Evolutionary conservation across 2,113 vertebrate genomes (phyloP).

Genomic region (Tychaedon coryphoeus): DNA sequence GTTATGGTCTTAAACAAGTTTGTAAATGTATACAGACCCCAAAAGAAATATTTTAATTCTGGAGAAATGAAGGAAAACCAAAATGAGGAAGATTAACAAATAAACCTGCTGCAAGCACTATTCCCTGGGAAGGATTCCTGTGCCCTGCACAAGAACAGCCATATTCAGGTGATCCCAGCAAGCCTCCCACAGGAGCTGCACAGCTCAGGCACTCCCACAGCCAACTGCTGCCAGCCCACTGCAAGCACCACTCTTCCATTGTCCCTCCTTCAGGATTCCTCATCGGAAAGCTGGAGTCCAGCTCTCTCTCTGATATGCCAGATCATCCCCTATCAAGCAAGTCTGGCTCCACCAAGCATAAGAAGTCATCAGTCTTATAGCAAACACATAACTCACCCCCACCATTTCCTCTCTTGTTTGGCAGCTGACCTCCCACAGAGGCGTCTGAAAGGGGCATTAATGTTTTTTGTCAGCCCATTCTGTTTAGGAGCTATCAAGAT

Average conservation of each 20-base stretch:
- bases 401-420: conserved; percentile 32
- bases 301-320: background rate
- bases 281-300: background rate
- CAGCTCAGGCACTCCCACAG: conserved; percentile 21
- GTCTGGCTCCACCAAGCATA: conserved; percentile 18
- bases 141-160: background rate
- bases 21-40: background rate
- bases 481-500: conserved; percentile 64
- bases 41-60: background rate
- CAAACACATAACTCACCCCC: conserved; percentile 40
- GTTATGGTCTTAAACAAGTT: fast-evolving
- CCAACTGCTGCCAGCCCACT: background rate
- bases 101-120: fast-evolving
- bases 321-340: conserved; percentile 10
- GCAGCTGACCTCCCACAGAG: conserved; percentile 61
- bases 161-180: background rate
- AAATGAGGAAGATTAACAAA: background rate
- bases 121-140: background rate
- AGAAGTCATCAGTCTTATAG: conserved; percentile 42
- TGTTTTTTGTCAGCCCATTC: conserved; percentile 52
- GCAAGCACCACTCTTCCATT: background rate
- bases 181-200: background rate
- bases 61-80: background rate
- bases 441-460: conserved; percentile 51
- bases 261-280: conserved; percentile 14